Percentiles rank a stretch among this genome's conserved stretches.
Conservation (phyloP, 2,113 vertebrate genomes). For the Ceyx margarethae region DNA sequence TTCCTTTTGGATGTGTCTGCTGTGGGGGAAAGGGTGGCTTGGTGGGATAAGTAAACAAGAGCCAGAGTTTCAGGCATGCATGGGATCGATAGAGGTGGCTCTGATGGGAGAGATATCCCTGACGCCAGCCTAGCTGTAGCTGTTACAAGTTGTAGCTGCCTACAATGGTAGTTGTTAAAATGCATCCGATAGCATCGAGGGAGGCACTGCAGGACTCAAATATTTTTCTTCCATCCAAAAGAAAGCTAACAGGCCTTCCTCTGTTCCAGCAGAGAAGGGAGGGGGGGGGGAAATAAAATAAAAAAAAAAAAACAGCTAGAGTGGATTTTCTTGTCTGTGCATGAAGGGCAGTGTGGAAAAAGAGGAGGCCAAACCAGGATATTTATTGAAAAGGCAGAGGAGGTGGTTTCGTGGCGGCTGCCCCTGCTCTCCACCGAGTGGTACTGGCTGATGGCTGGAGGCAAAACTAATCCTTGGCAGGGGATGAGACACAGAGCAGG, state of each 20-base stretch:
- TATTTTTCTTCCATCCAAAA: background rate
- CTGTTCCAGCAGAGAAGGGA: background rate
- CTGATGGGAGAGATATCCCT: constrained; percentile 79
- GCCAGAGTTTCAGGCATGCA: constrained; percentile 70
- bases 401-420: background rate
- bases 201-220: background rate
- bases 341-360: background rate
- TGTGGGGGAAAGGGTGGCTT: background rate
- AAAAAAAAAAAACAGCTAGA: background rate
- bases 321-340: constrained; percentile 6
- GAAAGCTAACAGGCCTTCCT: background rate
- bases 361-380: background rate
- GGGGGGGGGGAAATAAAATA: fast-evolving
- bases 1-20: background rate
- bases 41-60: constrained; percentile 63
- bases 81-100: constrained; percentile 78
- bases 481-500: constrained; percentile 76
- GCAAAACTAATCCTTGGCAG: constrained; percentile 79
- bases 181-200: constrained; percentile 36
- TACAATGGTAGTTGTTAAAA: constrained; percentile 73
- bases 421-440: constrained; percentile 73
- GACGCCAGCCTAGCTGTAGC: constrained; percentile 79
- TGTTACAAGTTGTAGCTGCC: constrained; percentile 70
- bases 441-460: constrained; percentile 79
- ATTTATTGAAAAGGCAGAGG: constrained; percentile 44